phyloP scores from a whole-genome alignment of 2,113 vertebrate genomes.

The Prunella himalayana region DNA sequence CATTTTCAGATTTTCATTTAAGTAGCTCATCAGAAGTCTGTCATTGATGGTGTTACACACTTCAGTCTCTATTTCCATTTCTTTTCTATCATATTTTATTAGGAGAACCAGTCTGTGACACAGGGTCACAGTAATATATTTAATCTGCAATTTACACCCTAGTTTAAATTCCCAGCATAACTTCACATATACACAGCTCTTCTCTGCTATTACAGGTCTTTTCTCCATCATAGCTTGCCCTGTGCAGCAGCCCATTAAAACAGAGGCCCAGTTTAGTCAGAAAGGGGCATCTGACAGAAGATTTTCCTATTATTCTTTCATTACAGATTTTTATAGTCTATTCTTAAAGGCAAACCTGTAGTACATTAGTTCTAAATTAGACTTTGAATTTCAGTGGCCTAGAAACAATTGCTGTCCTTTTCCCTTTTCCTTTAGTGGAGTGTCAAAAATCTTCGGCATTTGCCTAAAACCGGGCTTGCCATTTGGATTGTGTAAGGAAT shows the following conservation, averaged over 20 bases:
- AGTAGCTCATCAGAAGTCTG: neutral
- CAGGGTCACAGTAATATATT: neutral
- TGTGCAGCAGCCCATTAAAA: neutral
- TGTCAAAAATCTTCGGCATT: neutral
- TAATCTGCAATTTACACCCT: neutral
- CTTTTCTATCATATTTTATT: neutral
- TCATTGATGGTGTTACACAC: neutral
- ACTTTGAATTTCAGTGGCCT: slow-evolving; percentile 19
- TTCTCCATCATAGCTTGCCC: neutral
- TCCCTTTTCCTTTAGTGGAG: neutral
- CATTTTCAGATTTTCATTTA: slow-evolving; percentile 9
- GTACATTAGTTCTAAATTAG: neutral
- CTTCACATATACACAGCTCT: neutral
- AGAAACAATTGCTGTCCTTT: neutral
- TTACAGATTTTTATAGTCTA: neutral
- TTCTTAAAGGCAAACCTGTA: slow-evolving; percentile 8
- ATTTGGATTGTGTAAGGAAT: neutral
- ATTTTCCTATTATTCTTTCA: neutral
- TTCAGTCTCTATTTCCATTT: neutral
- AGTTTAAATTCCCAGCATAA: slow-evolving; percentile 23
- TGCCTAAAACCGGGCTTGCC: neutral
- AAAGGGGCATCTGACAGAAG: neutral
- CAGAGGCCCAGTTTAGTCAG: neutral
- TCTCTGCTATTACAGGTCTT: neutral
- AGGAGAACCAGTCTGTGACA: neutral